Evolutionary conservation across 2,113 vertebrate species (phyloP).

Genomic region (Pardalotus punctatus): DNA sequence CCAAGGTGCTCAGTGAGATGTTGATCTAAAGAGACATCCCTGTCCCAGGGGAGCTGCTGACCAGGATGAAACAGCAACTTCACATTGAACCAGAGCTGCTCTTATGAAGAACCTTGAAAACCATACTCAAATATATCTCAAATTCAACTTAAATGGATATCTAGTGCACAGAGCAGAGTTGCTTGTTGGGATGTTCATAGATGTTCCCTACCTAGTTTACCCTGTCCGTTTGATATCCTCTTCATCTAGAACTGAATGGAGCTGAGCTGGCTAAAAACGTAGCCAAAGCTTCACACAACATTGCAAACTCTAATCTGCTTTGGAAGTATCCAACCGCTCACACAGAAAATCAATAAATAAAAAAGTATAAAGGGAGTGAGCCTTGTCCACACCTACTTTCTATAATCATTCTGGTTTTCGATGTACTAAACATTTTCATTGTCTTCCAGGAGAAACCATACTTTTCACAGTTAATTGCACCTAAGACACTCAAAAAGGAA

Average conservation of each 20-base stretch:
- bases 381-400: not conserved
- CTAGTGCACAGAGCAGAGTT: not conserved
- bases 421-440: not conserved
- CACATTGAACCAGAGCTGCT: not conserved
- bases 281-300: accelerated
- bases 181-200: not conserved
- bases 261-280: not conserved
- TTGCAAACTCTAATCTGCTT: not conserved
- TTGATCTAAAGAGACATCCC: accelerated
- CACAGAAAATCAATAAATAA: not conserved
- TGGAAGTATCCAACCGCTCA: not conserved
- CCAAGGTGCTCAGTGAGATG: not conserved
- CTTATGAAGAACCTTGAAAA: not conserved
- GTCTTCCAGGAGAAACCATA: not conserved
- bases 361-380: not conserved
- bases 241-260: not conserved
- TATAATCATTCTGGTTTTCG: not conserved
- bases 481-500: not conserved
- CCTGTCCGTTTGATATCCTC: not conserved
- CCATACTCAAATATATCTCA: not conserved
- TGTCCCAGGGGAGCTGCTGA: accelerated
- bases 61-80: not conserved
- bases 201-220: not conserved
- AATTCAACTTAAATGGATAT: not conserved
- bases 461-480: not conserved